Conservation (phyloP, 2,113 vertebrate species). For the Perca flavescens region DNA sequence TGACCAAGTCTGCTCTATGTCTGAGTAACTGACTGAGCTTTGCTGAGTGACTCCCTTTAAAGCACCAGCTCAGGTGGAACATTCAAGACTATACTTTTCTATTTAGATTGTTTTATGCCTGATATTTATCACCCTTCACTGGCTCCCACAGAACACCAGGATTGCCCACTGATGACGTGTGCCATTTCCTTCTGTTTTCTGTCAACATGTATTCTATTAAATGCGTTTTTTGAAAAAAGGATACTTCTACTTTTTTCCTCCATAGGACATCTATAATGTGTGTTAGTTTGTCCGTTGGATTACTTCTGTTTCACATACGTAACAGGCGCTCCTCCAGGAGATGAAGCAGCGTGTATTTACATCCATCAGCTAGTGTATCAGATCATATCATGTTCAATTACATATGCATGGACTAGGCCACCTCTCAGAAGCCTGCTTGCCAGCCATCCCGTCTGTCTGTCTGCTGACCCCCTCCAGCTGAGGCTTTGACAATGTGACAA, state of each 20-base stretch:
- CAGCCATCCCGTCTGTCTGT: conserved; percentile 6
- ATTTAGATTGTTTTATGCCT: no score
- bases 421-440: not conserved
- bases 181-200: no score
- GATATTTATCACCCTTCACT: no score
- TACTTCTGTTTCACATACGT: not conserved
- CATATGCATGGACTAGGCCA: conserved; percentile 7
- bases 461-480: conserved; percentile 26
- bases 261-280: not conserved
- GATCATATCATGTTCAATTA: conserved; percentile 22
- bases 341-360: not conserved
- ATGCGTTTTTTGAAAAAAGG: not conserved
- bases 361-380: not conserved
- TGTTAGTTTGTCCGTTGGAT: not conserved
- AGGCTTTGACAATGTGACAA: conserved; percentile 54
- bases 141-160: no score
- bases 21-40: no score
- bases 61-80: no score
- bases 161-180: no score
- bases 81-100: no score
- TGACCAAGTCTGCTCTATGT: no score
- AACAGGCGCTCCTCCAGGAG: conserved; percentile 1
- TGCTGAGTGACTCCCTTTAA: no score
- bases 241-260: not conserved
- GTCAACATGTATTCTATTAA: no score